These are phyloP conservation scores for Cryptomyrus ogoouensis DNA, from an alignment of 2,113 vertebrate species.

Conservation along the genomic window DNA sequence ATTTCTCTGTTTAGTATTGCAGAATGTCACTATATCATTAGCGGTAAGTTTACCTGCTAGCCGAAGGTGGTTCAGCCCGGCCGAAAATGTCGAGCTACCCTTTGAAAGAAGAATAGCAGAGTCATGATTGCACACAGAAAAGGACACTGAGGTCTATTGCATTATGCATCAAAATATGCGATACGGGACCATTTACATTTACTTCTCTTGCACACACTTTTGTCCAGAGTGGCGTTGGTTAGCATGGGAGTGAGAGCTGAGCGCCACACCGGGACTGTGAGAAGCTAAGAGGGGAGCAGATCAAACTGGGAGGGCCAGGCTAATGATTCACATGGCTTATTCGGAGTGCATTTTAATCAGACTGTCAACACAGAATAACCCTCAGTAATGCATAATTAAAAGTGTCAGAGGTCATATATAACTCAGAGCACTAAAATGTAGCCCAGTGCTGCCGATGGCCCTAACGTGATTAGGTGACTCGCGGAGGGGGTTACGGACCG, in stretches of 20 bases:
- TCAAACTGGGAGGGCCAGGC: neutral
- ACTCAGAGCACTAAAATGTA: neutral
- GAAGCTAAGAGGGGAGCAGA: neutral
- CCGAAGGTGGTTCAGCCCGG: neutral
- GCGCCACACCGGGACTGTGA: neutral
- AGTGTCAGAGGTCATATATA: neutral
- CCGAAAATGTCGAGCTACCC: neutral
- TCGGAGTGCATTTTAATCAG: neutral
- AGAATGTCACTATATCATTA: neutral
- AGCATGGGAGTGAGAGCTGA: neutral
- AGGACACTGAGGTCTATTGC: neutral
- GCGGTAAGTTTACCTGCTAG: neutral
- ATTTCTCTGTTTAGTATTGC: neutral
- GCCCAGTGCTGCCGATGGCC: neutral
- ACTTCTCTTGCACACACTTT: neutral
- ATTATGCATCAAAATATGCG: neutral
- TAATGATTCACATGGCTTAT: neutral
- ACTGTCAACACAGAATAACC: neutral
- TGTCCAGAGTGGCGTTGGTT: neutral
- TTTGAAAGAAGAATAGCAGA: neutral
- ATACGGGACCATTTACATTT: neutral
- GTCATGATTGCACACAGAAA: neutral
- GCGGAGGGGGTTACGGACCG: neutral
- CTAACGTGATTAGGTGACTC: neutral
- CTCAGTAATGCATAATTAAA: neutral